Percentiles rank a stretch among this genome's conserved stretches.
Evolutionary conservation across 2,797 vertebrate genomes (phyloP).

Genomic region (Heterohyrax brucei): DNA sequence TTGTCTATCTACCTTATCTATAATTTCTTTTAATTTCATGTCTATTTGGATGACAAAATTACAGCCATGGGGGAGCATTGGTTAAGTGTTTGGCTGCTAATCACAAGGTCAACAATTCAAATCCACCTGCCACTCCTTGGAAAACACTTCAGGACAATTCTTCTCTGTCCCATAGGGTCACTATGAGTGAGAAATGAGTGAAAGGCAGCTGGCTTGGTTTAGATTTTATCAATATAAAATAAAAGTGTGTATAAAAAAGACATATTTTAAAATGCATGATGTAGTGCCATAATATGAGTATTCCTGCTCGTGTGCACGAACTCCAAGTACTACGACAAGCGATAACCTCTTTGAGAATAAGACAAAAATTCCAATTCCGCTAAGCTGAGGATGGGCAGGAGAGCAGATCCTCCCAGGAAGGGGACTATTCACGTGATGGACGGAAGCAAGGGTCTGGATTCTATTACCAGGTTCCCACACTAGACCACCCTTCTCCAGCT

Average conservation of each 20-base stretch:
- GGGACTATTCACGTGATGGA: accelerated
- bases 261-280: background rate
- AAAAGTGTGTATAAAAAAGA: conserved; percentile 2
- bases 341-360: background rate
- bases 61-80: too few species aligned
- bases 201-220: too few species aligned
- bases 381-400: accelerated
- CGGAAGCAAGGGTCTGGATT: accelerated
- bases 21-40: too few species aligned
- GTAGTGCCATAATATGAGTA: background rate
- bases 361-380: background rate
- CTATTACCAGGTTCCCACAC: too few species aligned
- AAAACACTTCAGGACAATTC: too few species aligned
- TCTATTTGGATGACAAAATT: background rate
- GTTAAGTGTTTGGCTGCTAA: too few species aligned
- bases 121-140: too few species aligned
- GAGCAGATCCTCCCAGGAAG: background rate
- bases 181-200: too few species aligned
- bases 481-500: accelerated
- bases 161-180: too few species aligned
- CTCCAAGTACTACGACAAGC: accelerated
- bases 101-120: too few species aligned
- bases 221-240: background rate
- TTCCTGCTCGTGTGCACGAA: background rate
- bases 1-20: too few species aligned